These are phyloP conservation scores for Syrista parreyssii DNA, from an alignment of 2,888 invertebrate species.

Conservation along the genomic window DNA sequence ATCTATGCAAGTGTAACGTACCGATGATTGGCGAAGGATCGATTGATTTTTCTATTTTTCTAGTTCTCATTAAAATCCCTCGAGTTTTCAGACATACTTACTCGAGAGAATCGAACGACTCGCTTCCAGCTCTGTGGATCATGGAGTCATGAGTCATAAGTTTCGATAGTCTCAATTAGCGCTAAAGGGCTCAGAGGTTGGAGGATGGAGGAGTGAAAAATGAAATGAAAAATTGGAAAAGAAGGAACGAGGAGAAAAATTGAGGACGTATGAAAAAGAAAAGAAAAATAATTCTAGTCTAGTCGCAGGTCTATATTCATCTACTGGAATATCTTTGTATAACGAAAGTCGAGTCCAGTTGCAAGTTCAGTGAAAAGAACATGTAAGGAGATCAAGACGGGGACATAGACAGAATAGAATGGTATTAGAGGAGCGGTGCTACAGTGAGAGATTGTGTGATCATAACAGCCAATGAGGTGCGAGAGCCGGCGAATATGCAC, in stretches of 20 bases:
- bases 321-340: constrained; percentile 13
- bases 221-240: not conserved
- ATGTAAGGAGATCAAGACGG: not conserved
- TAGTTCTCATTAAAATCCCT: not conserved
- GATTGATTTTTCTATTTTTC: not conserved
- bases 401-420: not conserved
- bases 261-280: not conserved
- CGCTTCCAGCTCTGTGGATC: not conserved
- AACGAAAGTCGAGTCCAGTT: constrained; percentile 27
- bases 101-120: not conserved
- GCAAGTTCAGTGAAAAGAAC: not conserved
- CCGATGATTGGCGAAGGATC: constrained; percentile 46
- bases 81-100: not conserved
- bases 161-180: not conserved
- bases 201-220: not conserved
- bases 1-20: constrained; percentile 39
- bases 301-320: not conserved
- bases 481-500: not conserved
- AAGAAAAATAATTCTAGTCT: not conserved
- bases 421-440: constrained; percentile 23
- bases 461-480: not conserved
- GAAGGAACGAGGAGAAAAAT: not conserved
- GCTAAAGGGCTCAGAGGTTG: not conserved
- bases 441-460: not conserved
- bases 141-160: not conserved